Conservation (phyloP, 2,113 vertebrate species). For the Lepidothrix coronata region DNA sequence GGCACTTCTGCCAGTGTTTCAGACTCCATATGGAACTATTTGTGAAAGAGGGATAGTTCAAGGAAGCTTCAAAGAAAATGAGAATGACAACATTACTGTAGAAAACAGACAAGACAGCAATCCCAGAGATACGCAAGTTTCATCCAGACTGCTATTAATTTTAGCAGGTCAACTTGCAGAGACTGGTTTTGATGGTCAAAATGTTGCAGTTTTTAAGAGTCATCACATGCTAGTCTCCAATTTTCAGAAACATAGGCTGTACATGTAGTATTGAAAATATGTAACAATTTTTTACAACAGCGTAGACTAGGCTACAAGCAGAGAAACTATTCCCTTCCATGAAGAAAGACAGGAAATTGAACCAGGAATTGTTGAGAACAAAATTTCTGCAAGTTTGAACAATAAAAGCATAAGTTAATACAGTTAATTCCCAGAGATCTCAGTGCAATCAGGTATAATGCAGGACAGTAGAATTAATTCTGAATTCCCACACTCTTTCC, state of each 20-base stretch:
- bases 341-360: neutral
- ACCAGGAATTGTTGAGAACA: neutral
- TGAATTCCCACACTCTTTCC: neutral
- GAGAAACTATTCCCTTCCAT: neutral
- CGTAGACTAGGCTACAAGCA: neutral
- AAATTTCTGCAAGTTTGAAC: neutral
- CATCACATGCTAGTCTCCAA: neutral
- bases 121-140: neutral
- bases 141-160: neutral
- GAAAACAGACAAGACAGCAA: slow-evolving; percentile 28
- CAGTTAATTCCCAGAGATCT: neutral
- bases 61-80: slow-evolving; percentile 50
- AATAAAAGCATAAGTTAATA: neutral
- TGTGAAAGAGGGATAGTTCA: slow-evolving; percentile 10
- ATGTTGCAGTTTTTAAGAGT: neutral
- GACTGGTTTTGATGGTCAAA: neutral
- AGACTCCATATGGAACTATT: slow-evolving; percentile 49
- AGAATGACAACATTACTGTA: slow-evolving; percentile 42
- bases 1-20: neutral
- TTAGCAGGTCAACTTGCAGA: neutral
- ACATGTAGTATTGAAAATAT: neutral
- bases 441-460: neutral
- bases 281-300: neutral
- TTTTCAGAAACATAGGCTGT: neutral
- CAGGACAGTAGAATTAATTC: neutral